Evolutionary conservation across 2,888 invertebrate species (phyloP).

Genomic region (Caenorhabditis angaria): DNA sequence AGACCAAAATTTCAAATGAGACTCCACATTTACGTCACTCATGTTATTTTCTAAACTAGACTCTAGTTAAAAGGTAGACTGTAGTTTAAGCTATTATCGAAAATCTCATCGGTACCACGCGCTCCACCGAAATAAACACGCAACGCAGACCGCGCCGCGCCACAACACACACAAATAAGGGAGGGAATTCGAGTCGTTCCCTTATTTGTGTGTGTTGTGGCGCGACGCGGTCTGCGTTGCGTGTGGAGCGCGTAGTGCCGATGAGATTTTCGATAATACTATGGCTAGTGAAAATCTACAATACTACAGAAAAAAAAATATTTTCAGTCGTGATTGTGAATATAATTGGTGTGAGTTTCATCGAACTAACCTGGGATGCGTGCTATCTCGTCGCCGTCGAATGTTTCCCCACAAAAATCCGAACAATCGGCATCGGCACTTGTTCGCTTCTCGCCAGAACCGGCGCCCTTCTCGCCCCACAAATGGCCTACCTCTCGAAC

Average conservation of each 20-base stretch:
- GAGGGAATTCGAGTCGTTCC: too few species aligned
- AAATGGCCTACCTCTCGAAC: slow-evolving; percentile 56
- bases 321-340: slow-evolving; percentile 62
- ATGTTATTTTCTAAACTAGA: too few species aligned
- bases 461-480: slow-evolving; percentile 65
- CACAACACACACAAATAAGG: too few species aligned
- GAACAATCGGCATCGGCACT: slow-evolving; percentile 57
- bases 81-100: background rate
- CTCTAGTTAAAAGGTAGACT: too few species aligned
- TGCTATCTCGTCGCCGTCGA: slow-evolving; percentile 69
- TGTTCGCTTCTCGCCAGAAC: slow-evolving; percentile 64
- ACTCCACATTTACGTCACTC: too few species aligned
- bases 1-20: background rate
- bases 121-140: too few species aligned
- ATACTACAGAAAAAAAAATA: background rate
- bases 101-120: too few species aligned
- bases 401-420: slow-evolving; percentile 54
- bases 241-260: too few species aligned
- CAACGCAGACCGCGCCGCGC: too few species aligned
- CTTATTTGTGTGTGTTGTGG: too few species aligned
- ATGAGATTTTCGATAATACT: too few species aligned
- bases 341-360: slow-evolving; percentile 63
- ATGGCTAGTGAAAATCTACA: background rate
- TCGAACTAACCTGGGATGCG: slow-evolving; percentile 70
- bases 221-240: too few species aligned